Evolutionary conservation across 2,113 vertebrate species (phyloP).

Genomic region (Mesocricetus auratus): DNA sequence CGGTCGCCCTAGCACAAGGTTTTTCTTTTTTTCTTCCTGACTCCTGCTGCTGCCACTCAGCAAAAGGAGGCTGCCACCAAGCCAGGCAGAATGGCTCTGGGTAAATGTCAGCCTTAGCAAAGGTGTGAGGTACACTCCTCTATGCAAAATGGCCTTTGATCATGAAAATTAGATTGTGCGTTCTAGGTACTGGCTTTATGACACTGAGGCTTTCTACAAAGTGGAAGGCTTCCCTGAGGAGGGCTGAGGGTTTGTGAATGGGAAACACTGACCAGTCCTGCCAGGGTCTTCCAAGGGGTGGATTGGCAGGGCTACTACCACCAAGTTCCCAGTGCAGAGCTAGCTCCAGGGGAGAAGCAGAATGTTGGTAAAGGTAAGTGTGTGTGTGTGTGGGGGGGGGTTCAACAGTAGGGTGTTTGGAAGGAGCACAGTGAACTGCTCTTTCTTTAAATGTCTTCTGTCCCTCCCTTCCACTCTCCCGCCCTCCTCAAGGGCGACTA

Average conservation of each 20-base stretch:
- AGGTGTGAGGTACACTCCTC: slow-evolving; percentile 62
- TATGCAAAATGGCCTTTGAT: slow-evolving; percentile 72
- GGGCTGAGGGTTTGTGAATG: slow-evolving; percentile 65
- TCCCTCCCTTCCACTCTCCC: not conserved
- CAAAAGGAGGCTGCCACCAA: slow-evolving; percentile 52
- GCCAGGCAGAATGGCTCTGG: slow-evolving; percentile 68
- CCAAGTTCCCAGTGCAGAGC: not conserved
- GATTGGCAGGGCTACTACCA: slow-evolving; percentile 22
- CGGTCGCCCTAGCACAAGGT: slow-evolving; percentile 44
- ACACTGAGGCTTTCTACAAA: slow-evolving; percentile 38
- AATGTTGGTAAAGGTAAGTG: slow-evolving; percentile 43
- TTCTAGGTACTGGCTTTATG: not conserved
- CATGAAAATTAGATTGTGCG: slow-evolving; percentile 77
- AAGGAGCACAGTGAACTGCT: slow-evolving; percentile 27
- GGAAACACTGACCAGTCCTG: slow-evolving; percentile 53
- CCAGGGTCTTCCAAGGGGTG: slow-evolving; percentile 73
- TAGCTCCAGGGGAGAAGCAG: slow-evolving; percentile 46
- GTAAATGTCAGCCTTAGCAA: slow-evolving; percentile 68
- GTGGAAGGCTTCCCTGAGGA: slow-evolving; percentile 67
- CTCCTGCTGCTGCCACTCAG: slow-evolving; percentile 62
- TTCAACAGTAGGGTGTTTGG: slow-evolving; percentile 25
- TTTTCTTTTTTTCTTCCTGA: too few relatives aligned
- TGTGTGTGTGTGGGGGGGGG: not conserved
- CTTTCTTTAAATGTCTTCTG: slow-evolving; percentile 60
- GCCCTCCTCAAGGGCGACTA: slow-evolving; percentile 17